phyloP scores from a whole-genome alignment of 2,113 vertebrate genomes.

The Lasiurus borealis region DNA sequence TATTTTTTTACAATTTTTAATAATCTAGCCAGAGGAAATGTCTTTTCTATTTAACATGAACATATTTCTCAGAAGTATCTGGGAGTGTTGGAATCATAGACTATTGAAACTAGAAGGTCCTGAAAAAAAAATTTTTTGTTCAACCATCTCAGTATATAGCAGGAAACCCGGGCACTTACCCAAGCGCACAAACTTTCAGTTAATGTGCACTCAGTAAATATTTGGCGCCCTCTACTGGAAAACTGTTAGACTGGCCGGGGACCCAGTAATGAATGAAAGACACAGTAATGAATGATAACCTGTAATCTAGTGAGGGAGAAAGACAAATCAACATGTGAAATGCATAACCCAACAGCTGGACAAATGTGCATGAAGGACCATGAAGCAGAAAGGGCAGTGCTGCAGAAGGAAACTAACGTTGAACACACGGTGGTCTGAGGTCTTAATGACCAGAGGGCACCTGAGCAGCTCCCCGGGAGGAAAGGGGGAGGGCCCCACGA shows the following conservation, averaged over 20 bases:
- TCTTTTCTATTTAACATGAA: constrained; percentile 38
- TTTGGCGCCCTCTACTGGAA: constrained; percentile 50
- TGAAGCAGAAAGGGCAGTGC: background rate
- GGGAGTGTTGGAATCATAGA: background rate
- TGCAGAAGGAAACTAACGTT: background rate
- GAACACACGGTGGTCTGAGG: background rate
- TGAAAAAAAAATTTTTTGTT: constrained; percentile 16
- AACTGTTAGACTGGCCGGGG: background rate
- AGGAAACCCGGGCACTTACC: too few relatives aligned
- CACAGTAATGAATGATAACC: too few relatives aligned
- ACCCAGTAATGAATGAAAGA: background rate
- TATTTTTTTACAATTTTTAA: constrained; percentile 33
- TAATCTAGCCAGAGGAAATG: background rate
- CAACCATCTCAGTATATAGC: background rate
- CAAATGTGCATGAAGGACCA: background rate
- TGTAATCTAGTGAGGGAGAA: background rate
- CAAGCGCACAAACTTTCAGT: background rate
- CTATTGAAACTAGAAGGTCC: constrained; percentile 18
- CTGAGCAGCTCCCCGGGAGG: background rate
- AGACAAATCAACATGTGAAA: background rate
- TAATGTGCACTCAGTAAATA: background rate
- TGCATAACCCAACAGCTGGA: background rate
- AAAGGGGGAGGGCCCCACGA: background rate
- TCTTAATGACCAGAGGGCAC: background rate
- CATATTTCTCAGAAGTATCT: constrained; percentile 27